phyloP scores from a whole-genome alignment of 2,797 vertebrate genomes.

The Anguilla pacifica region DNA sequence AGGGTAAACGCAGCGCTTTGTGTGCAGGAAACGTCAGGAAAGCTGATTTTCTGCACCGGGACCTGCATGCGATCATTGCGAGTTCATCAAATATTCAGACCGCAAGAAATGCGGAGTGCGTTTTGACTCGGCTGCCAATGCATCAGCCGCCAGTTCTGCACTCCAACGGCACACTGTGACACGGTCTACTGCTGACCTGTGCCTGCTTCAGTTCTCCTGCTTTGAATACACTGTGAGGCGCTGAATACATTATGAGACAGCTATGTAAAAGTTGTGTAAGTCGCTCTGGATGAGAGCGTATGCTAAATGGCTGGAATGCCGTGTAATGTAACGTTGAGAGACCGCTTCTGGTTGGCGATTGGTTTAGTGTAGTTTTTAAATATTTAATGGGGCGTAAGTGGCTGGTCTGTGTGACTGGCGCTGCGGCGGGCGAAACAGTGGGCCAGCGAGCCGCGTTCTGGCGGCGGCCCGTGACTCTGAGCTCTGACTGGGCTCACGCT shows the following conservation, averaged over 20 bases:
- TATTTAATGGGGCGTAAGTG: not conserved
- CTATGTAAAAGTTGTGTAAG: no score
- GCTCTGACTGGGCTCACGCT: constrained; percentile 5
- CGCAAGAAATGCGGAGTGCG: not conserved
- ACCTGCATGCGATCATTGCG: not conserved
- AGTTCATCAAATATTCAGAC: not conserved
- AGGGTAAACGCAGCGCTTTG: not conserved
- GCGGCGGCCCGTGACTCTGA: not conserved
- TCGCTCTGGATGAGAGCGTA: no score
- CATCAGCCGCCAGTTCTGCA: no score
- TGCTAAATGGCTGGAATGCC: no score
- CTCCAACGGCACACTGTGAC: not conserved
- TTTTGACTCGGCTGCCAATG: not conserved
- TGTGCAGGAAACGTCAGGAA: not conserved
- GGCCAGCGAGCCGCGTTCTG: not conserved
- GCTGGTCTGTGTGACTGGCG: not conserved
- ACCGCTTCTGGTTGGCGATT: not conserved
- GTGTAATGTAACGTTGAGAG: not conserved
- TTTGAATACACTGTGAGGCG: not conserved
- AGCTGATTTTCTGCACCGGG: not conserved
- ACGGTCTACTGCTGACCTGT: not conserved
- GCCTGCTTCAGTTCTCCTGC: not conserved
- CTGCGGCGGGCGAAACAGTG: not conserved
- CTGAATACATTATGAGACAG: no score
- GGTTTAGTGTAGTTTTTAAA: not conserved